phyloP scores from a whole-genome alignment of 2,888 invertebrate genomes.

The Cryptus armator region DNA sequence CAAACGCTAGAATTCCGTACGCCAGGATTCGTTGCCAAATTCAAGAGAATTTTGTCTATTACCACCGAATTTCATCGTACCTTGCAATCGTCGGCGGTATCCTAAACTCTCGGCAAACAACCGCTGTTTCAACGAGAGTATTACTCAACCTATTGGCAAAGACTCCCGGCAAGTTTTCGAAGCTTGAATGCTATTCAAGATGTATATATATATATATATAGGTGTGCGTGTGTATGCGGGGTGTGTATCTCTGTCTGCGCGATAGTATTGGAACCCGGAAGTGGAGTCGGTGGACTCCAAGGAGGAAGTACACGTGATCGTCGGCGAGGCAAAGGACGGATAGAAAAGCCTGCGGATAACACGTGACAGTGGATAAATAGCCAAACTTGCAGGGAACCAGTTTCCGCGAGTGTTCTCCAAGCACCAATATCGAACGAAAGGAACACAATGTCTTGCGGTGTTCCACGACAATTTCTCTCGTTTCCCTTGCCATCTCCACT shows the following conservation, averaged over 20 bases:
- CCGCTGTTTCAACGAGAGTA: constrained; percentile 67
- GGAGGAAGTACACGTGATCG: constrained; percentile 66
- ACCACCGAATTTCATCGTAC: constrained; percentile 34
- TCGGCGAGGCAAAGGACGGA: constrained; percentile 50
- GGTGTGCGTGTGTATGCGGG: not conserved
- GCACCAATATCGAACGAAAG: constrained; percentile 65
- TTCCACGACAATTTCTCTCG: constrained; percentile 19
- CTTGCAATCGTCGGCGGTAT: constrained; percentile 40
- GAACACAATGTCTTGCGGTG: constrained; percentile 40
- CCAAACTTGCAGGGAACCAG: constrained; percentile 72
- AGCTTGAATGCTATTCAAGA: constrained; percentile 73
- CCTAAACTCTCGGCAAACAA: constrained; percentile 61
- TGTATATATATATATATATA: constrained; percentile 1
- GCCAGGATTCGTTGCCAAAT: constrained; percentile 60
- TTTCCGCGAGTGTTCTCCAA: constrained; percentile 58
- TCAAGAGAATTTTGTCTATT: constrained; percentile 63
- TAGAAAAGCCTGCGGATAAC: constrained; percentile 74
- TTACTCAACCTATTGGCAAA: constrained; percentile 77
- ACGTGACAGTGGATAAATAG: constrained; percentile 78
- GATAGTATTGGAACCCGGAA: constrained; percentile 49
- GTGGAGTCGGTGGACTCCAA: constrained; percentile 62
- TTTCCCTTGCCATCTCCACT: constrained; percentile 8
- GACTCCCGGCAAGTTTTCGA: constrained; percentile 72
- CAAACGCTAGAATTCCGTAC: constrained; percentile 25
- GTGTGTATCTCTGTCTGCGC: not conserved